Evolutionary conservation across 2,888 invertebrate genomes (phyloP).

Genomic region (Myopa testacea): DNA sequence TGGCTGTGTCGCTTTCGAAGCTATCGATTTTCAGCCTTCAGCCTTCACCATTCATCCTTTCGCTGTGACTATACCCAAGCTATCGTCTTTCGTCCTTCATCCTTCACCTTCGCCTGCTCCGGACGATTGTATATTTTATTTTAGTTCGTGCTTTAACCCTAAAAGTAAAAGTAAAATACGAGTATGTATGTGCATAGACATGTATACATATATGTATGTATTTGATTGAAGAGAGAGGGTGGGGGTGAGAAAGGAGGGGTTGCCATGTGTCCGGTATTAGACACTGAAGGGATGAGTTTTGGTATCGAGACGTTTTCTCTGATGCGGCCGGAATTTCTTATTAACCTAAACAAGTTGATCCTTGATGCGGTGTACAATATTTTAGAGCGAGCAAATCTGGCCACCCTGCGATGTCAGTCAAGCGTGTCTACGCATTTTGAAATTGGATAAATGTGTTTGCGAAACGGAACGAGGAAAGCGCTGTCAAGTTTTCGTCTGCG

Average conservation of each 20-base stretch:
- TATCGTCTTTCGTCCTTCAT: constrained; percentile 6
- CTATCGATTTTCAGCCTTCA: background rate
- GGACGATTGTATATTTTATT: constrained; percentile 38
- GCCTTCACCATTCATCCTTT: background rate
- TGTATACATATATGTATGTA: too few species aligned
- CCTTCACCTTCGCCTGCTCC: background rate
- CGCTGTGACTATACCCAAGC: constrained; percentile 15
- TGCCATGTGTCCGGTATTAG: background rate
- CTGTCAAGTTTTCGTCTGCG: background rate
- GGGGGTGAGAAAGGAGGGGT: background rate
- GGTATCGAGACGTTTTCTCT: too few species aligned
- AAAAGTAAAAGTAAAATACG: constrained; percentile 31
- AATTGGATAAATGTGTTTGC: constrained; percentile 52
- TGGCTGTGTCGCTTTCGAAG: constrained; percentile 39
- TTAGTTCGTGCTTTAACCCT: constrained; percentile 50
- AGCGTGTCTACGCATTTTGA: constrained; percentile 57
- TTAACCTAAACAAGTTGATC: too few species aligned
- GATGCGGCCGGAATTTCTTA: too few species aligned
- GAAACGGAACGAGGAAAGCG: constrained; percentile 3
- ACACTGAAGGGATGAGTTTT: too few species aligned
- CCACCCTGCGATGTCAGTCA: constrained; percentile 44
- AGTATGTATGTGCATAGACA: background rate
- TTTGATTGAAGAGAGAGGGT: background rate
- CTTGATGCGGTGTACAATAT: too few species aligned
- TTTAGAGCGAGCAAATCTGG: background rate